These are phyloP conservation scores for Halictus rubicundus DNA, from an alignment of 1,140 invertebrate species.

Conservation along the genomic window DNA sequence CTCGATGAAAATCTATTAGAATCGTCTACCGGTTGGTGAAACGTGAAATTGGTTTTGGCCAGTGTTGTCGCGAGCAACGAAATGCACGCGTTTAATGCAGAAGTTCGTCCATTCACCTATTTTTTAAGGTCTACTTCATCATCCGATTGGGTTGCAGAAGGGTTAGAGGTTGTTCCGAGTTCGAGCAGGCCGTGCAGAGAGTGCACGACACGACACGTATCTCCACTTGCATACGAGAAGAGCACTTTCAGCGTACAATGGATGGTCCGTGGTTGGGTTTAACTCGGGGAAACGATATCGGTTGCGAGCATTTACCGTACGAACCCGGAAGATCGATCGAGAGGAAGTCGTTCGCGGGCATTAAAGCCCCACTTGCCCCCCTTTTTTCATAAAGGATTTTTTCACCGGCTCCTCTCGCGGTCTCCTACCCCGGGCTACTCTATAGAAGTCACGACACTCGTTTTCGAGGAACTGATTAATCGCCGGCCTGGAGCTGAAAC, in stretches of 20 bases:
- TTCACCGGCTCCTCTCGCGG: neutral
- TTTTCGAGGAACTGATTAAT: conserved; percentile 53
- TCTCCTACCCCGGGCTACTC: neutral
- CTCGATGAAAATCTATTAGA: too few relatives aligned
- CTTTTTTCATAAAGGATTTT: conserved; percentile 38
- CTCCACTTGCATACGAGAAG: conserved; percentile 11
- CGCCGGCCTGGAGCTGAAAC: neutral
- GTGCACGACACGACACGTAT: conserved; percentile 2
- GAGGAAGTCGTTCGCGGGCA: conserved; percentile 55
- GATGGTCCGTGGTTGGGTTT: conserved; percentile 10
- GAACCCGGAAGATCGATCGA: conserved; percentile 64
- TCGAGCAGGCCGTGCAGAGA: neutral
- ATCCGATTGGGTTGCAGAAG: neutral
- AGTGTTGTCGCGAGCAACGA: too few relatives aligned
- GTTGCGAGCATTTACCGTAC: conserved; percentile 50
- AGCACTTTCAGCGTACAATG: conserved; percentile 23
- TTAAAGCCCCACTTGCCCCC: conserved; percentile 32
- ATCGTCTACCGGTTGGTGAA: too few relatives aligned
- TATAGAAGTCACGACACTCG: conserved; percentile 4
- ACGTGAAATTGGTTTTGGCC: too few relatives aligned
- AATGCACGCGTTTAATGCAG: too few relatives aligned
- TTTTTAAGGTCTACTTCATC: neutral
- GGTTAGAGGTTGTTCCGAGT: neutral
- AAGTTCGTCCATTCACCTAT: too few relatives aligned
- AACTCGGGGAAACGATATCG: conserved; percentile 41